Conservation (phyloP, 2,888 invertebrate species). For the Chymomyza procnemis region DNA sequence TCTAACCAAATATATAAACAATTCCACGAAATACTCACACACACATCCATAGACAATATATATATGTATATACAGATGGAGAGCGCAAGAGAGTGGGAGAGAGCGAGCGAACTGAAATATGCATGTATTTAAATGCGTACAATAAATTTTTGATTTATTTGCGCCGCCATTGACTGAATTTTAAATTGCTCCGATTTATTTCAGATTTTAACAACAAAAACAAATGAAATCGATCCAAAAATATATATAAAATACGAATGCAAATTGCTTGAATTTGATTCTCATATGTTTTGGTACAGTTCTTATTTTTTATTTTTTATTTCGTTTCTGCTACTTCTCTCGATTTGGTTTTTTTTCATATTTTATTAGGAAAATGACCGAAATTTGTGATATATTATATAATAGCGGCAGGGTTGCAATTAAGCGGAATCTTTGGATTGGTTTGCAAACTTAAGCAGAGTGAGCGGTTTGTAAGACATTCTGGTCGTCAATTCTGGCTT, state of each 20-base stretch:
- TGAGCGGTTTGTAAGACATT: too few species aligned
- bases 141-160: constrained; percentile 69
- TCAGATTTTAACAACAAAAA: constrained; percentile 40
- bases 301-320: background rate
- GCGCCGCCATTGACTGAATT: constrained; percentile 68
- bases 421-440: background rate
- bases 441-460: too few species aligned
- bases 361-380: background rate
- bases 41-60: background rate
- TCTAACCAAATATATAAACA: background rate
- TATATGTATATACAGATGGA: background rate
- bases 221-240: background rate
- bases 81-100: background rate
- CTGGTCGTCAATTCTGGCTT: too few species aligned
- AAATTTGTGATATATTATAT: background rate
- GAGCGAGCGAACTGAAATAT: constrained; percentile 44
- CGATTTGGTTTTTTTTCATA: background rate
- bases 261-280: constrained; percentile 1
- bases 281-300: background rate
- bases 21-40: background rate
- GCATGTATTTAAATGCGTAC: constrained; percentile 65
- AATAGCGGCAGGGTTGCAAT: background rate
- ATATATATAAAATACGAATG: background rate
- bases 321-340: background rate
- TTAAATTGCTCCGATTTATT: constrained; percentile 65